Evolutionary conservation across 2,797 vertebrate genomes (phyloP), one percentile per base, ranked within the genome.

Genomic region (Mormyrops boulengeri): DNA sequence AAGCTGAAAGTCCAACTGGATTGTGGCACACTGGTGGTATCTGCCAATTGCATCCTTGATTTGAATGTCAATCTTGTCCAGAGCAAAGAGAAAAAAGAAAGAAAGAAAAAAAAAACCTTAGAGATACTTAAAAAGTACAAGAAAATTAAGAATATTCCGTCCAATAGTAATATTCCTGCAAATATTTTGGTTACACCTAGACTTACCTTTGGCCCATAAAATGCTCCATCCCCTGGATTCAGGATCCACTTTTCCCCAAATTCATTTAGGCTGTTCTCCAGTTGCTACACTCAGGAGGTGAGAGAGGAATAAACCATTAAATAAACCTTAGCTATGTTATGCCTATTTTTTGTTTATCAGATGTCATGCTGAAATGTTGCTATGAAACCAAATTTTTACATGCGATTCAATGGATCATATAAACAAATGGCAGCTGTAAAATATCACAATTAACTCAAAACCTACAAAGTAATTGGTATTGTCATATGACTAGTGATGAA

Each of bases 1-100:
- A 3, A 99, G 95, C 94, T 99, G 99, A 91, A 99, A 99, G 90
- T 99, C 99, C 0, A 99, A 94, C 93, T 99, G 98, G 91, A 99
- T 98, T 0, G 99, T 99, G 89, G 99, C 99, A 93, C 98, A 99
- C 66, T 99, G 98, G 93, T 99, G 98, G 94, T 99, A 99, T 50
- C 99, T 96, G 26, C 99, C 99, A 19, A 99, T 99, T 5, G 98
- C 99, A 80, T 99, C 98, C 93, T 99, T 99, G 92, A 99, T 99
- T 95, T 99, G 93, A 94, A 99, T 99, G 94, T 99, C 98, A 87
- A 99, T 99, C 98, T 99, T 26, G 19, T 38, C 19, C 34, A 8
- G 5, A 41, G 92, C 22, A 90, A 50, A 91, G 85, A n/a, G 22
- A 8, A 12, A 91, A 22, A 73, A 80, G 4, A 12, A 91, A 66